Evolutionary conservation across 2,888 invertebrate genomes (phyloP), one percentile per base, ranked within the genome.

Genomic region (Drosophila lacicola): DNA sequence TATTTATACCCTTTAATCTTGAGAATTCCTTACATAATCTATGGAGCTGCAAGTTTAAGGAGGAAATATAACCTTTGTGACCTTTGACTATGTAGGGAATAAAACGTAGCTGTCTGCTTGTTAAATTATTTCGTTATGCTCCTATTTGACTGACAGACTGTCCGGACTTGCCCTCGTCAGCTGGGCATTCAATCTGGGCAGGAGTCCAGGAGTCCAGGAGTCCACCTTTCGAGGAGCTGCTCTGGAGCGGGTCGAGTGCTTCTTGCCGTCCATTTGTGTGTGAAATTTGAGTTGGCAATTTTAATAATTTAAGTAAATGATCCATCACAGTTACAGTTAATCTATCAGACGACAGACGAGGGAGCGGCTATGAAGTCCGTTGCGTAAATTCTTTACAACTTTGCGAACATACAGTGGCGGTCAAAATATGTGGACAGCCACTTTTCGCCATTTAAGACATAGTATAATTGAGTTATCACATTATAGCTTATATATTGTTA

Each of bases 261-360:
- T 37, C 49, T 46, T 46, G 44, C 37, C 54, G 61, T 42, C 62
- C 58, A 55, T 66, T 71, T 81, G 67, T 65, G 67, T 85, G 70
- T 77, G 74, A 88, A 86, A 85, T 86, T 90, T 82, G 90, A 82
- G 80, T 74, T 74, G 82, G 86, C 82, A 75, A 86, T 86, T 86
- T 80, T 88, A 91, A 88, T 86, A 90, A 85, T 90, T 91, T 88
- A 84, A 88, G 89, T 88, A 90, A 91, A 91, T 90, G 91, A 90
- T 90, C 91, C 90, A 90, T 91, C 91, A 91, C 90, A 80, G 90
- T 89, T 86, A 89, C 90, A 89, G 89, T 88, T 86, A 89, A 90
- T 91, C 85, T 87, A 88, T 89, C 91, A 89, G 70, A 17, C 72
- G 75, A 77, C 79, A 80, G 86, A 19, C 53, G 58, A 37, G 53